Conservation (phyloP, 2,113 vertebrate genomes). For the Pycnonotus jocosus region DNA sequence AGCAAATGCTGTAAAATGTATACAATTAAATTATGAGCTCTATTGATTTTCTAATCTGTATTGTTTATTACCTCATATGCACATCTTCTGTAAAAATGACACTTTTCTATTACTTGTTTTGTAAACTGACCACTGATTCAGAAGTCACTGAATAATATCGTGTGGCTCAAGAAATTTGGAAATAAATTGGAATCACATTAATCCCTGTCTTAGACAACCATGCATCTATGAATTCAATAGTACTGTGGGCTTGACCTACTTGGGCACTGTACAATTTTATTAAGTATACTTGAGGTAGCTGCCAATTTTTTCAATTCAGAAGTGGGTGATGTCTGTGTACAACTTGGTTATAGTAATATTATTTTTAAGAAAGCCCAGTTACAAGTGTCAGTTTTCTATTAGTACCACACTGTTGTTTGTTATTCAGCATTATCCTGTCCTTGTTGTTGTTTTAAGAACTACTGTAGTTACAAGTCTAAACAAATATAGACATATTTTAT, state of each 20-base stretch:
- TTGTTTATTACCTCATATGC: neutral
- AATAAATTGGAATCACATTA: neutral
- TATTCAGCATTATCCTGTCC: neutral
- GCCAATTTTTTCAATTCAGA: neutral
- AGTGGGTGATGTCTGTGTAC: neutral
- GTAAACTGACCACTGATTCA: neutral
- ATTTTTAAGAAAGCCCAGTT: neutral
- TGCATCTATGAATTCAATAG: neutral
- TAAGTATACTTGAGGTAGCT: neutral
- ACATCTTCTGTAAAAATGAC: neutral
- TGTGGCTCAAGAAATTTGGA: neutral
- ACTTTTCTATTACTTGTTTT: neutral
- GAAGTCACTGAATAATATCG: neutral
- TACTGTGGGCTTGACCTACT: neutral
- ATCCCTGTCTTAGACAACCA: neutral
- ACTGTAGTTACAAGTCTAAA: neutral
- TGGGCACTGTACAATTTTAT: neutral
- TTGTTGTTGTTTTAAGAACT: neutral
- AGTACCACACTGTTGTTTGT: neutral
- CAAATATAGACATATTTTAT: neutral
- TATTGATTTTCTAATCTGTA: neutral
- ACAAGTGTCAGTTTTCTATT: rapidly evolving
- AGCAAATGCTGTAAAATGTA: neutral
- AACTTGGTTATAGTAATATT: neutral
- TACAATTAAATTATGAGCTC: neutral